Percentiles rank a stretch among this genome's conserved stretches.
Evolutionary conservation across 2,113 vertebrate species (phyloP).

Genomic region (Corythoichthys intestinalis): DNA sequence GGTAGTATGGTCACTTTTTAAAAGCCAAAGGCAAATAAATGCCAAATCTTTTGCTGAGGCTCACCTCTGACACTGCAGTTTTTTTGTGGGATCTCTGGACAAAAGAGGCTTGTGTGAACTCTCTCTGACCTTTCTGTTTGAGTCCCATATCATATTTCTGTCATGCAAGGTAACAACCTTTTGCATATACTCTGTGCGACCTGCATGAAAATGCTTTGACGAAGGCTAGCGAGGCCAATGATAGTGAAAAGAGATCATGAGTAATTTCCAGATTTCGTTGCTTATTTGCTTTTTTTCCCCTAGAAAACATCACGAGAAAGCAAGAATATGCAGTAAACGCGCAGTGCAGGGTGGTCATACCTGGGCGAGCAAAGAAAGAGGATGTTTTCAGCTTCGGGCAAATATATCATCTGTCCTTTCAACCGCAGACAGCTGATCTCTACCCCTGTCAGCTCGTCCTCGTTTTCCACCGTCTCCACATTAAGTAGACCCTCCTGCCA

Average conservation of each 20-base stretch:
- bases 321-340: background rate
- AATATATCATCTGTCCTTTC: constrained; percentile 98
- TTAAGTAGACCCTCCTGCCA: constrained; percentile 91
- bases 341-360: constrained; percentile 60
- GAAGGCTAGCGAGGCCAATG: constrained; percentile 19
- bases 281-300: background rate
- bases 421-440: constrained; percentile 96
- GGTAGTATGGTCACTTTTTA: too few species aligned
- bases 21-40: too few species aligned
- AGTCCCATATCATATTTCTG: background rate
- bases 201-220: constrained; percentile 10
- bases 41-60: too few species aligned
- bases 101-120: background rate
- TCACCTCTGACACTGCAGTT: too few species aligned
- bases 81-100: too few species aligned
- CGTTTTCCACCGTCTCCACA: constrained; percentile 90
- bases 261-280: constrained; percentile 4
- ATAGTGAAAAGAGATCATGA: constrained; percentile 27
- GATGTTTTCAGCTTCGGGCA: constrained; percentile 98
- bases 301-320: background rate
- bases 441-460: constrained; percentile 93
- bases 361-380: constrained; percentile 98
- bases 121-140: constrained; percentile 13
- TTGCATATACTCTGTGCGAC: constrained; percentile 6
- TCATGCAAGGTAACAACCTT: constrained; percentile 19